Conservation (phyloP, 2,113 vertebrate genomes). For the Myodes glareolus region DNA sequence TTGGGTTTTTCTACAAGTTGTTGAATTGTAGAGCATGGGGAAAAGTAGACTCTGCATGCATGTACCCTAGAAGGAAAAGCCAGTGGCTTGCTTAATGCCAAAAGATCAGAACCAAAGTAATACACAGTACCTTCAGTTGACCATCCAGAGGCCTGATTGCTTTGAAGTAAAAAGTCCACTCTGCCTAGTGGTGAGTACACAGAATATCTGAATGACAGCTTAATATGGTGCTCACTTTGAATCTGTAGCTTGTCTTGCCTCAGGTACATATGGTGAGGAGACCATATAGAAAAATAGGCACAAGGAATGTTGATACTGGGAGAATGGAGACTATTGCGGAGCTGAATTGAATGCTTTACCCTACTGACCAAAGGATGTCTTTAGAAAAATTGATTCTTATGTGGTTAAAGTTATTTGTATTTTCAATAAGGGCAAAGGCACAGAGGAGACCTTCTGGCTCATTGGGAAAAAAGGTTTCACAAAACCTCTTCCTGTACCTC, state of each 20-base stretch:
- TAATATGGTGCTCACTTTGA: slow-evolving; percentile 35
- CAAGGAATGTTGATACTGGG: background rate
- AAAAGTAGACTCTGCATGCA: background rate
- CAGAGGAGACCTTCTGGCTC: slow-evolving; percentile 91
- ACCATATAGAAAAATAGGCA: background rate
- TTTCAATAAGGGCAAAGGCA: slow-evolving; percentile 74
- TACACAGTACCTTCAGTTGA: slow-evolving; percentile 17
- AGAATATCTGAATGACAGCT: slow-evolving; percentile 47
- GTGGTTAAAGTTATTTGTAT: slow-evolving; percentile 31
- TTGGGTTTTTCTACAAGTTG: background rate
- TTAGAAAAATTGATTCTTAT: slow-evolving; percentile 3
- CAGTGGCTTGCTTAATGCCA: background rate
- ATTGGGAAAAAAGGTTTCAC: slow-evolving; percentile 89
- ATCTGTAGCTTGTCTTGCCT: background rate
- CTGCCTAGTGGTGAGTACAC: background rate
- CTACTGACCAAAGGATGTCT: background rate
- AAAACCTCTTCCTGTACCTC: slow-evolving; percentile 89
- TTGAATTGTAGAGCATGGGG: background rate
- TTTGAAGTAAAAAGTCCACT: slow-evolving; percentile 19
- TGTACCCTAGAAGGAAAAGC: background rate
- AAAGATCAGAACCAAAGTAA: slow-evolving; percentile 41
- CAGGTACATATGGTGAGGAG: slow-evolving; percentile 12
- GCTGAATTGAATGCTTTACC: background rate
- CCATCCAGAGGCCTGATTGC: slow-evolving; percentile 25
- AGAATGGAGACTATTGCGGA: slow-evolving; percentile 16